Conservation (phyloP, 1,140 invertebrate genomes). For the Sarcophaga bullata region DNA sequence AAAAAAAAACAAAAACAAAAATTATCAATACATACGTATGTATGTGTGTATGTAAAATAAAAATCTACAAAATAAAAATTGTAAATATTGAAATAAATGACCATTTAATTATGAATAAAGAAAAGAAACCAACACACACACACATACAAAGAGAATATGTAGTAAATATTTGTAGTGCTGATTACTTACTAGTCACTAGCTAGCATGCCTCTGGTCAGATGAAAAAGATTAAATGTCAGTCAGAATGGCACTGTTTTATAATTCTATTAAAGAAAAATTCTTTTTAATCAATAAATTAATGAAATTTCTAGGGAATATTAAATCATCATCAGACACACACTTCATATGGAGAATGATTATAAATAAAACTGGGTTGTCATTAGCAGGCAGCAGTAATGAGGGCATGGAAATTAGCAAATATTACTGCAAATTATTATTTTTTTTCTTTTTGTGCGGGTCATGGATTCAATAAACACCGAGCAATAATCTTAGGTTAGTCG, state of each 20-base stretch:
- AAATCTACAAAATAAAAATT: not conserved
- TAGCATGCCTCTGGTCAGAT: not conserved
- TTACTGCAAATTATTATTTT: no score
- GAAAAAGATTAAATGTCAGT: slow-evolving; percentile 2
- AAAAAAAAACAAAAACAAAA: no score
- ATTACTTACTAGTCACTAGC: not conserved
- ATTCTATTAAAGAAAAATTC: not conserved
- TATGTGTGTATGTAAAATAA: not conserved
- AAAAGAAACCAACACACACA: not conserved
- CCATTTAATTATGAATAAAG: not conserved
- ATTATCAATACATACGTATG: no score
- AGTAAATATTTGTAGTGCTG: not conserved
- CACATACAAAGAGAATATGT: not conserved
- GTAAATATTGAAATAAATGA: slow-evolving; percentile 22
- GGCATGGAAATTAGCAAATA: no score
- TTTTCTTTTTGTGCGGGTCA: no score
- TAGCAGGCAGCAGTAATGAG: no score
- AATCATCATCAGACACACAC: not conserved
- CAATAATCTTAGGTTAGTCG: no score
- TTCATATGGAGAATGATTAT: no score
- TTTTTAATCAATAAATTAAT: not conserved
- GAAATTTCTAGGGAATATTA: not conserved
- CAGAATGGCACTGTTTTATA: not conserved
- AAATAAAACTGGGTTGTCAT: no score
- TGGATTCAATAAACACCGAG: no score